Conservation (phyloP, 2,113 vertebrate genomes). For the Austrofundulus limnaeus region DNA sequence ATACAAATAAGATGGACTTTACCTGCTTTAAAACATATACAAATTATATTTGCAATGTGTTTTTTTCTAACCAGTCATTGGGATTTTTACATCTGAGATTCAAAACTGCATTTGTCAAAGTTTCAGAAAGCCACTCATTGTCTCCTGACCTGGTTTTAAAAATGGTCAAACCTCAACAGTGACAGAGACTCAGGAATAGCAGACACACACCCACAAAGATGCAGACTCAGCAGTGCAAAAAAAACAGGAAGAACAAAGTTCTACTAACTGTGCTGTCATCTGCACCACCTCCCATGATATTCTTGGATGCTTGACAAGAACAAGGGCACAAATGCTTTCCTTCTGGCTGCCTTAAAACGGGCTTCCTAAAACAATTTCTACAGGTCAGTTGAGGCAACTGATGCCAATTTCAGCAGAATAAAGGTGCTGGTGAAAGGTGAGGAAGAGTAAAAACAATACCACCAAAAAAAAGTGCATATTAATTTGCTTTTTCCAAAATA, state of each 20-base stretch:
- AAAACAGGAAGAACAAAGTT: slow-evolving; percentile 53
- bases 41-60: too few species aligned
- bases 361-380: background rate
- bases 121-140: background rate
- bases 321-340: slow-evolving; percentile 33
- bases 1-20: too few species aligned
- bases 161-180: background rate
- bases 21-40: too few species aligned
- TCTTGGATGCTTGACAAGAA: slow-evolving; percentile 29
- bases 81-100: too few species aligned
- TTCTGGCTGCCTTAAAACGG: slow-evolving; percentile 1
- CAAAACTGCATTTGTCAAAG: too few species aligned
- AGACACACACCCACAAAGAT: slow-evolving; percentile 10
- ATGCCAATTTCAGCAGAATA: background rate
- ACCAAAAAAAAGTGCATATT: too few species aligned
- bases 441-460: too few species aligned
- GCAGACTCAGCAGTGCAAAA: slow-evolving; percentile 45
- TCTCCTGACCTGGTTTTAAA: background rate
- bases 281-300: slow-evolving; percentile 28
- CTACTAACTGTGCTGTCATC: slow-evolving; percentile 17
- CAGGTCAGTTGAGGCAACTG: slow-evolving; percentile 6
- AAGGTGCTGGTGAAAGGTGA: too few species aligned
- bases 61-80: too few species aligned
- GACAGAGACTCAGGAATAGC: slow-evolving; percentile 5
- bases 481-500: too few species aligned